Evolutionary conservation across 2,113 vertebrate genomes (phyloP).

Genomic region (Saguinus midas): DNA sequence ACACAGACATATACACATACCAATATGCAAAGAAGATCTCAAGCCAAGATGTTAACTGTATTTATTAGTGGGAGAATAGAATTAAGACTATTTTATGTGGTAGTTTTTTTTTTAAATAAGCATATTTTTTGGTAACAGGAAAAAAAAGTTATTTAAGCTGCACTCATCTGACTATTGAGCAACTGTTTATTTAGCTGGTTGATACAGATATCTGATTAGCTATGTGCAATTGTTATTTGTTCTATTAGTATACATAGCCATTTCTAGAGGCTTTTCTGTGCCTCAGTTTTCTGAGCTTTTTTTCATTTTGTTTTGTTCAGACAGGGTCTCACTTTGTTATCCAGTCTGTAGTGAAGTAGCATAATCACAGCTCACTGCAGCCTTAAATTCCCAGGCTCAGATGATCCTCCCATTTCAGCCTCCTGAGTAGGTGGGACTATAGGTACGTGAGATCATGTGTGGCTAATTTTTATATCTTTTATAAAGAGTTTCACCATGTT

Average conservation of each 20-base stretch:
- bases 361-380: neutral
- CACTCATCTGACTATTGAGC: neutral
- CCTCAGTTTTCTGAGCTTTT: neutral
- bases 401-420: neutral
- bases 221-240: neutral
- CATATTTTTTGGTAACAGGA: neutral
- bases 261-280: neutral
- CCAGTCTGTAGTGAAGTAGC: neutral
- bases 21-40: neutral
- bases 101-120: constrained; percentile 34
- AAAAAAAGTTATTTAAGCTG: neutral
- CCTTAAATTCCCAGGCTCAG: neutral
- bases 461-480: neutral
- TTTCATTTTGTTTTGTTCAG: no score
- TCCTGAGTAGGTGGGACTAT: neutral
- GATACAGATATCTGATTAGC: neutral
- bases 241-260: constrained; percentile 14
- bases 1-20: neutral
- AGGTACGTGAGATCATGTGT: neutral
- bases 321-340: neutral
- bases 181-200: neutral
- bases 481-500: no score
- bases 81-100: neutral
- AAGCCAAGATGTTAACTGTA: constrained; percentile 3
- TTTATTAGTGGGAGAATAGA: neutral